Evolutionary conservation across 2,888 invertebrate genomes (phyloP), one percentile per base, ranked within the genome.

Genomic region (Entomobrya proxima): DNA sequence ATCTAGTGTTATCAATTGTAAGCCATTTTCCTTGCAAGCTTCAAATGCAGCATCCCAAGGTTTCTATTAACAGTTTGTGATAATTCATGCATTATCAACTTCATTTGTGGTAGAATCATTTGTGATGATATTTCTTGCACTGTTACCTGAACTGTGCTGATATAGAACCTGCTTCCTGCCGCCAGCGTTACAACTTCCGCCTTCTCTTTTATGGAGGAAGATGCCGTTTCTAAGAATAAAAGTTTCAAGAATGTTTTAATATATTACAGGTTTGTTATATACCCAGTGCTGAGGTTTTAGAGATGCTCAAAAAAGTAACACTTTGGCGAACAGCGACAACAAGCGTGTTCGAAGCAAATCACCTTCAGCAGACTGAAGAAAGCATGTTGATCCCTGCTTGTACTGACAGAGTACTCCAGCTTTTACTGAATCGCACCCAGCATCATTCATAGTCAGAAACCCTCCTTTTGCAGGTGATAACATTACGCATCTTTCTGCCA

Each of bases 341-440:
- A 44, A 61, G 37, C 32, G 55, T 72, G 15, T 44, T 18, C 24
- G n/a, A 0, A 15, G 11, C 1, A n/a, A 7, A 72, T 75, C 55
- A 83, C 83, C 83, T 52, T 83, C 83, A 6, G 76, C 30, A 27
- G 76, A 83, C 44, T 76, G 64, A 24, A 37, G 40, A 47, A 30
- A 83, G 55, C 83, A 83, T 40, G 47, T n/a, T 21, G 76, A 37
- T 18, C 50, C 76, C 15, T 11, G 7, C 24, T 55, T 61, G 21
- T 35, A 83, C 69, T 83, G 76, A 55, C 83, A 83, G 67, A 83
- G 83, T 13, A 40, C 69, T 18, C 52, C 76, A 1, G 55, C 83
- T n/a, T 58, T 37, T 11, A n/a, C 30, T 9, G 61, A 37, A 13
- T 40, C 9, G 37, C 83, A 83, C 21, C 18, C 27, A 15, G 35